Evolutionary conservation across 2,888 invertebrate species (phyloP).

Genomic region (Phymatocera aterrima): DNA sequence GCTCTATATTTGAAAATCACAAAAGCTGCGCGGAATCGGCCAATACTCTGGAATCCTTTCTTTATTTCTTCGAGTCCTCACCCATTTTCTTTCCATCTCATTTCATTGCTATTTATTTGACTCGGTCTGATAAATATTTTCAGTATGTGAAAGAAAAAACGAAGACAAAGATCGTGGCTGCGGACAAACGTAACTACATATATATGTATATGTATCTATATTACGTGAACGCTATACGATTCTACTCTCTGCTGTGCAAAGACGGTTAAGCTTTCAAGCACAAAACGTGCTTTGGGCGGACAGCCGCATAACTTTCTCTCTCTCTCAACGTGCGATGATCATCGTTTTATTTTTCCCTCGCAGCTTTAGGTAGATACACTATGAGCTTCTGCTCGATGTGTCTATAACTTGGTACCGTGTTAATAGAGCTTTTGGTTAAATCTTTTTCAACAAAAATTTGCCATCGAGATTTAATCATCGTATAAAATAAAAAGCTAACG

Average conservation of each 20-base stretch:
- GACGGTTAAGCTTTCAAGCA: conserved; percentile 46
- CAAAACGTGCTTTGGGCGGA: conserved; percentile 42
- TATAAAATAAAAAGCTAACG: too few relatives aligned
- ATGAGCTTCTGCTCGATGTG: neutral
- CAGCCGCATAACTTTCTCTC: conserved; percentile 47
- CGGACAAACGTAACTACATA: neutral
- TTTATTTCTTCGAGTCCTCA: too few relatives aligned
- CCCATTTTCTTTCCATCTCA: too few relatives aligned
- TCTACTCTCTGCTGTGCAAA: neutral
- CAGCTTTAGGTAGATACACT: too few relatives aligned
- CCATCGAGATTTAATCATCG: too few relatives aligned
- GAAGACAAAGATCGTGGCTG: neutral
- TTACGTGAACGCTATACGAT: neutral
- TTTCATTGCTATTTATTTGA: too few relatives aligned
- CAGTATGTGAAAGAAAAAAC: neutral
- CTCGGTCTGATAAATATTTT: neutral
- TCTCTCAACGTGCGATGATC: conserved; percentile 33
- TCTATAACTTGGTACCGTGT: neutral
- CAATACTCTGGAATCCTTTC: too few relatives aligned
- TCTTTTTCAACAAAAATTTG: neutral
- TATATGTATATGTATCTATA: neutral
- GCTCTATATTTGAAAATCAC: too few relatives aligned
- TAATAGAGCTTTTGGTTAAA: neutral
- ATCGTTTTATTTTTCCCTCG: neutral
- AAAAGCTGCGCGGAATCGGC: too few relatives aligned